Evolutionary conservation across 2,888 invertebrate genomes (phyloP), one percentile per base, ranked within the genome.

Genomic region (Melanophora roralis): DNA sequence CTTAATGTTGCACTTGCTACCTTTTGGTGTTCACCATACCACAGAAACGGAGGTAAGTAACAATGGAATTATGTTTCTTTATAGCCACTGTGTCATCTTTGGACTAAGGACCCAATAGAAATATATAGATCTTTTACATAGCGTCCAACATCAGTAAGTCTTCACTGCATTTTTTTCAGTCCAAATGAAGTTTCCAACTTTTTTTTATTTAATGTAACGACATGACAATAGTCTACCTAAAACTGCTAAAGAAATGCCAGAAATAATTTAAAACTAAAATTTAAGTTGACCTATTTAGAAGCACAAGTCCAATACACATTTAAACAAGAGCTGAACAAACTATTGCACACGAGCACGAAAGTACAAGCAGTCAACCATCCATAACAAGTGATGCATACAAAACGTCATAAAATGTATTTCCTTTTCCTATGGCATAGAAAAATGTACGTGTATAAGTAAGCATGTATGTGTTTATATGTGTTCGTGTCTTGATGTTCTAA

Each of bases 251-350:
- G 27, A 27, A 27, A 5, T 27, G 19, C 5, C 51, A 38, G 19
- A 3, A 36, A 57, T n/a, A 38, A 23, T 11, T 69, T 21, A 1
- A 62, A 60, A 49, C 14, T 27, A 3, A 51, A 74, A 65, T 74
- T 74, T 67, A 74, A 67, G 59, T 67, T 74, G 74, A 74, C 74
- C 74, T 51, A 74, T 67, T 51, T 74, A 51, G 51, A 43, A 19
- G 11, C 19, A 47, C 5, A 12, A 16, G 19, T 47, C 11, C 2
- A n/a, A 32, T 12, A 38, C 38, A 53, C 14, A 32, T 19, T 51
- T 4, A 14, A 19, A 16, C 12, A 21, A 23, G 21, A 27, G 45
- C 45, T 38, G 34, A 16, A 7, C 19, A 12, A 34, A 55, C 34
- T 49, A 8, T 19, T 34, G 12, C 16, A 34, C 11, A 47, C 21